A percentile compares a stretch with the other conserved stretches of the same genome.
Evolutionary conservation across 2,113 vertebrate species (phyloP).

Genomic region (Anthoscopus minutus): DNA sequence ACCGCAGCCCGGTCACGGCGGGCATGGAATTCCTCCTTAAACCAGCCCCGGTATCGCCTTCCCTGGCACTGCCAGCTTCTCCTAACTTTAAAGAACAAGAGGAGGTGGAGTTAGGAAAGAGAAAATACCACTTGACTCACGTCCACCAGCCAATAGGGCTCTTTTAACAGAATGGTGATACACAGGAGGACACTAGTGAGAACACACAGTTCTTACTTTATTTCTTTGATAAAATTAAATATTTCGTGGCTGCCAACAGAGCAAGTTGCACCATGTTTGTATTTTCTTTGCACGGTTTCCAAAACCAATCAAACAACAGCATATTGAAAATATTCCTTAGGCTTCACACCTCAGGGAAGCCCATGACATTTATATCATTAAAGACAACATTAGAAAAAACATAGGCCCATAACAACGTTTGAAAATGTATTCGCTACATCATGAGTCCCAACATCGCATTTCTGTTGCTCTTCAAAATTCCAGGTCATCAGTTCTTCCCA

Average conservation of each 20-base stretch:
- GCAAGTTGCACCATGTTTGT: not conserved
- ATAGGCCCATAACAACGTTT: slow-evolving; percentile 1
- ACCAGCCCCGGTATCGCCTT: not conserved
- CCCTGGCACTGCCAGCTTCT: not conserved
- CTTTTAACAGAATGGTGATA: not conserved
- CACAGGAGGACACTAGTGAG: slow-evolving; percentile 15
- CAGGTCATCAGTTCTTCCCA: not conserved
- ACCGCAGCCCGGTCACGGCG: not conserved
- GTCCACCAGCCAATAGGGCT: not conserved
- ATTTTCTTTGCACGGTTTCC: not conserved
- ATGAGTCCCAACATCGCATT: slow-evolving; percentile 31
- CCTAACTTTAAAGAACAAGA: not conserved
- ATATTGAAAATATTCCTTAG: slow-evolving; percentile 5
- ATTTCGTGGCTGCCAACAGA: slow-evolving; percentile 28
- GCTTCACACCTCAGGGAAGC: not conserved
- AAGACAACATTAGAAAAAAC: slow-evolving; percentile 58
- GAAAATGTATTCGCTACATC: slow-evolving; percentile 41
- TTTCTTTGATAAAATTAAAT: slow-evolving; percentile 51
- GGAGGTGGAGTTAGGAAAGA: not conserved
- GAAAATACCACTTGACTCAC: not conserved
- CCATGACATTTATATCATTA: slow-evolving; percentile 27
- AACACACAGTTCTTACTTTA: slow-evolving; percentile 42
- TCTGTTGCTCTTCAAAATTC: slow-evolving; percentile 33
- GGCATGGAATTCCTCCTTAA: not conserved
- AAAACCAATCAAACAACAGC: not conserved